Percentiles rank a stretch among this genome's conserved stretches.
These are phyloP conservation scores for Dascyllus trimaculatus DNA, from an alignment of 2,113 vertebrate species.

Conservation along the genomic window DNA sequence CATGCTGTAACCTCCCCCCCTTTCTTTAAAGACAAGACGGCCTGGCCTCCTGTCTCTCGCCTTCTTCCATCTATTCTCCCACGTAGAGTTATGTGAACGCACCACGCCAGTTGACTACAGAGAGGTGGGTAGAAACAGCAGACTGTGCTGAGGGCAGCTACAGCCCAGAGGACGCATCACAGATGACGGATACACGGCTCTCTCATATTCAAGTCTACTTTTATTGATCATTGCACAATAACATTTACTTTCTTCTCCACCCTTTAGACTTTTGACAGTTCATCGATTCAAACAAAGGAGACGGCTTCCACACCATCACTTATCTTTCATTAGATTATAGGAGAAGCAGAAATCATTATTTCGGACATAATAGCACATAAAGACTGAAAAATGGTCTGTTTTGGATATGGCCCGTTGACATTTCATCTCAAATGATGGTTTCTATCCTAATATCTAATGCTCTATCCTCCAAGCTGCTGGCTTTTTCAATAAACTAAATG, in stretches of 20 bases:
- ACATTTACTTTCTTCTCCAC: slow-evolving; percentile 71
- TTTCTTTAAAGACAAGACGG: slow-evolving; percentile 18
- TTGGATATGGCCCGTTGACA: slow-evolving; percentile 68
- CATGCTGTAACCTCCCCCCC: neutral
- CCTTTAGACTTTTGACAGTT: slow-evolving; percentile 57
- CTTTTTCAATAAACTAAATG: slow-evolving; percentile 74
- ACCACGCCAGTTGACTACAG: neutral
- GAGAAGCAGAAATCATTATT: slow-evolving; percentile 73
- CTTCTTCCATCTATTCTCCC: slow-evolving; percentile 31
- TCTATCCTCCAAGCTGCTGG: slow-evolving; percentile 51
- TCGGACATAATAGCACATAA: slow-evolving; percentile 66
- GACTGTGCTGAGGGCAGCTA: slow-evolving; percentile 3
- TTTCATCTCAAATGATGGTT: slow-evolving; percentile 64
- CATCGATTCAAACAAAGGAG: slow-evolving; percentile 70
- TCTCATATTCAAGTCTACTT: slow-evolving; percentile 64
- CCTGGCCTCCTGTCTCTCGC: slow-evolving; percentile 31
- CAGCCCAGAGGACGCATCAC: slow-evolving; percentile 28
- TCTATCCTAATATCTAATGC: slow-evolving; percentile 58
- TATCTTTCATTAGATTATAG: slow-evolving; percentile 74
- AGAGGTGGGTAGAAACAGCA: neutral
- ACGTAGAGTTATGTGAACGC: slow-evolving; percentile 26
- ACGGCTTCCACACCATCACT: slow-evolving; percentile 66
- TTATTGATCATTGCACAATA: slow-evolving; percentile 74
- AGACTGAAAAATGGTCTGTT: slow-evolving; percentile 69
- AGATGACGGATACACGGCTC: slow-evolving; percentile 56